Base-by-base conservation (phyloP, 2,888 invertebrate species). In the Euclidia mi region DNA sequence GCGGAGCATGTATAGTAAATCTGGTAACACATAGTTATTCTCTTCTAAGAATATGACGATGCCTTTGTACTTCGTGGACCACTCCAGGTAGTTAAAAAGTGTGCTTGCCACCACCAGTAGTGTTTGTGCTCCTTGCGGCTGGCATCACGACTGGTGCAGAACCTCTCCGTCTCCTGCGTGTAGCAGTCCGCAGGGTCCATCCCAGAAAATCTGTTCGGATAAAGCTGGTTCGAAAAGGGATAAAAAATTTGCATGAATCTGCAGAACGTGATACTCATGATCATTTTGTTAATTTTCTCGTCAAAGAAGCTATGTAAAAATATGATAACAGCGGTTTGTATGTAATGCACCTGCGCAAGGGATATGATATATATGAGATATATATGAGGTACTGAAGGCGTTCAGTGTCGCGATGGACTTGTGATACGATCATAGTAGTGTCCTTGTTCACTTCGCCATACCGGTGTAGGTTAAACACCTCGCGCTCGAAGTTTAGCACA, bases 41-140 rank as follows among this genome's bases (percentile, higher is more conserved):
- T 88, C 87, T 40, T 85, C 81, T 9, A 88, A 57, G 47, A 88
- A 88, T 12, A 87, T 42, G 0, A 84, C 84, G 2, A 76, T 63
- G 2, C 78, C 80, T 2, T 51, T 65, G 43, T 77, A 72, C 1
- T 10, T 18, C 0, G 40, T 31, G 2, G 78, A 65, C 77, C 78
- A 76, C 9, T 65, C 61, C 35, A 78, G 31, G 6, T 43, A 49
- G 14, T 75, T 69, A 55, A 88, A 88, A 76, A 77, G 56, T 77
- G 66, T 1, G 81, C 86, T 37, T 74, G 84, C 88, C 88, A 89
- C 89, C 88, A 89, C 88, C 88, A 89, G 65, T 88, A 88, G 40
- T 85, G 86, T 59, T 88, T 88, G 56, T 62, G 64, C 64, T 89
- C 81, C 1, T 75, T 52, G 31, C 53, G 62, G 9, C 44, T 56